Evolutionary conservation across 1,140 invertebrate species (phyloP), one percentile per base, ranked within the genome.

Genomic region (Melitaea cinxia): DNA sequence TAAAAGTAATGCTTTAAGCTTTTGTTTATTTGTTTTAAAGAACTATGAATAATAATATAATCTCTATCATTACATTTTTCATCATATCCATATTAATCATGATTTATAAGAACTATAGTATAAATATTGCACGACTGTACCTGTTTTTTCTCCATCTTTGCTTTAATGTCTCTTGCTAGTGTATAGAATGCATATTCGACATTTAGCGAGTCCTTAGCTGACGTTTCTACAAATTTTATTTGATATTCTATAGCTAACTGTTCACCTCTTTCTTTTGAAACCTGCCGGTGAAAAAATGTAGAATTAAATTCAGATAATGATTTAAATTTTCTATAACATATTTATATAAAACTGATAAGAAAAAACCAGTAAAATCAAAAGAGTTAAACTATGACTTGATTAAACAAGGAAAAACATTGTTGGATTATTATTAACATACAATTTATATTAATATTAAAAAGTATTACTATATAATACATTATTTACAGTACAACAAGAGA

Each of bases 191-290:
- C 98, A 80, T 95, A 95, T 82, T 99, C 98, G 64, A 99, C 99
- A 91, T 99, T 99, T 79, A 99, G 97, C 80, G 99, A 98, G 60
- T 97, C 96, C 91, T 99, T 99, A 35, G 99, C 99, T 73, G 98
- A 99, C 17, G 99, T 99, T 93, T 99, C 99, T 95, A 99, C 96
- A 93, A 99, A 99, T 83, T 97, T 95, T 72, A 99, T 99, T 69
- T 97, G 94, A 93, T 99, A 98, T 91, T 99, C 98, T 83, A 97
- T 92, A n/a, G 98, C 98, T 93, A 99, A 97, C 95, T 98, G 88
- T 83, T 92, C 90, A 65, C 91, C 91, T 73, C 86, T 62, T 66
- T 92, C 91, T 83, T 89, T 92, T 80, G 91, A 92, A 28, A 76
- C 92, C 93, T 92, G n/a, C n/a, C n/a, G n/a, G n/a, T n/a, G 60